Percentiles rank a stretch among this genome's conserved stretches.
These are phyloP conservation scores for Penaeus vannamei DNA, from an alignment of 1,140 invertebrate species.

Conservation along the genomic window DNA sequence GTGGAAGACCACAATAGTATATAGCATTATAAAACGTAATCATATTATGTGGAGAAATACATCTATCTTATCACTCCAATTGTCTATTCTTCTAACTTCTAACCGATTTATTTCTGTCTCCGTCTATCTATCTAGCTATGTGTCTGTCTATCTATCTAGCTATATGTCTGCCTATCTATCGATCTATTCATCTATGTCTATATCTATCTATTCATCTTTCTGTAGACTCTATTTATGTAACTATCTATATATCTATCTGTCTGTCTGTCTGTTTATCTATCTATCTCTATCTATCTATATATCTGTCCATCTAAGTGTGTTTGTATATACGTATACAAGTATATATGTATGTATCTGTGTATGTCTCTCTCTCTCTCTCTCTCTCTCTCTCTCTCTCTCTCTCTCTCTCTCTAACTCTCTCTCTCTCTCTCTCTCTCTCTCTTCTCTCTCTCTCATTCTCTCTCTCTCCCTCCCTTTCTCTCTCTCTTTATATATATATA, in stretches of 20 bases:
- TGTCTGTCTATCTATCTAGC: too few species aligned
- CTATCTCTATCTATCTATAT: background rate
- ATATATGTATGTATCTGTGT: background rate
- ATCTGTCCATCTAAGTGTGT: background rate
- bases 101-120: too few species aligned
- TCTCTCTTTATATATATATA: conserved; percentile 11
- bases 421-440: background rate
- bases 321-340: background rate
- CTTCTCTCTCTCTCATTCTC: background rate
- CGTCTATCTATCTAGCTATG: too few species aligned
- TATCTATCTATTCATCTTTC: conserved; percentile 5
- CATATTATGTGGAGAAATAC: too few species aligned
- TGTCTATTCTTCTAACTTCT: too few species aligned
- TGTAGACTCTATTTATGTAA: background rate
- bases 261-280: background rate
- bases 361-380: background rate
- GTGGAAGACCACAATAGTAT: too few species aligned
- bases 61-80: too few species aligned
- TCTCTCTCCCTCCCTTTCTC: background rate
- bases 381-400: background rate
- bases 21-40: too few species aligned
- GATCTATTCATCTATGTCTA: conserved; percentile 6
- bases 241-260: background rate
- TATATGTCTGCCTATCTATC: too few species aligned
- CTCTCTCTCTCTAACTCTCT: background rate